phyloP scores from a whole-genome alignment of 2,888 invertebrate species.

The Heliconius sara region DNA sequence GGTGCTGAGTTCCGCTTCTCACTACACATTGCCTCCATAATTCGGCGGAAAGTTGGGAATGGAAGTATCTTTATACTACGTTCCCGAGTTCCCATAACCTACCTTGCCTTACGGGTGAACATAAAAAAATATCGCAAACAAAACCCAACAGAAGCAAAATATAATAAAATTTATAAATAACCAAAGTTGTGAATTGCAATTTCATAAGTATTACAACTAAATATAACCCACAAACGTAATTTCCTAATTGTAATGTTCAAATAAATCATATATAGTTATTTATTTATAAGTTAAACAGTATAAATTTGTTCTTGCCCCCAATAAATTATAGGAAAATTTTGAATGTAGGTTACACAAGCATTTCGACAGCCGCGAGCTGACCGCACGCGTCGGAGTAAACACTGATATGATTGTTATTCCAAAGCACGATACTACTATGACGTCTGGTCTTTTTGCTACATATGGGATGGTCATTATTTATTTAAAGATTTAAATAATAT shows the following conservation, averaged over 20 bases:
- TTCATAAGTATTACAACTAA: not conserved
- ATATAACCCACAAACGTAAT: not conserved
- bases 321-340: conserved; percentile 24
- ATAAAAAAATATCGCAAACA: too few relatives aligned
- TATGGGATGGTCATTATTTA: not conserved
- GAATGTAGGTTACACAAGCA: conserved; percentile 19
- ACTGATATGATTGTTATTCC: conserved; percentile 23
- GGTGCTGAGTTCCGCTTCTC: too few relatives aligned
- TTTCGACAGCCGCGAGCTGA: conserved; percentile 23
- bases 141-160: too few relatives aligned
- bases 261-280: conserved; percentile 1
- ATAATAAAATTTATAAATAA: not conserved
- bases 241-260: not conserved
- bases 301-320: conserved; percentile 8
- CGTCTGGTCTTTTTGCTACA: not conserved
- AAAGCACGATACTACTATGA: conserved; percentile 7
- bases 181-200: not conserved
- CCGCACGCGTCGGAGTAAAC: conserved; percentile 13
- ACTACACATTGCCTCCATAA: too few relatives aligned
- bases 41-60: too few relatives aligned
- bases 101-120: too few relatives aligned
- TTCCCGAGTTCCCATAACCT: too few relatives aligned
- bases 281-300: not conserved
- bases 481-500: not conserved
- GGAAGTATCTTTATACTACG: too few relatives aligned